These are phyloP conservation scores for Microcebus ravelobensis DNA, from an alignment of 2,113 vertebrate species.

Conservation along the genomic window DNA sequence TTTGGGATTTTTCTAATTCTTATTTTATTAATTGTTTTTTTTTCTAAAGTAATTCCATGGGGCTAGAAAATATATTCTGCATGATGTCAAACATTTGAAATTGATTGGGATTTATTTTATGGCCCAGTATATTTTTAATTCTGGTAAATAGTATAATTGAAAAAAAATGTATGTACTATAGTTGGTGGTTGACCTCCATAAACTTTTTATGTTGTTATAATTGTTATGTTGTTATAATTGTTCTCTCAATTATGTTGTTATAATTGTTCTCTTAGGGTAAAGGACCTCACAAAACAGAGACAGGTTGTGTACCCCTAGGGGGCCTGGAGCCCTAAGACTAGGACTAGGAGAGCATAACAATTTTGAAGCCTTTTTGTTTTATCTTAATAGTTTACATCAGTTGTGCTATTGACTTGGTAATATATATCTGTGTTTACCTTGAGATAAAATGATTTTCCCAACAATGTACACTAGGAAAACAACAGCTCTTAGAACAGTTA, in stretches of 20 bases:
- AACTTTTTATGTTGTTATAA: not conserved
- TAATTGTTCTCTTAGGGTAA: not conserved
- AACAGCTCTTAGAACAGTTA: not conserved
- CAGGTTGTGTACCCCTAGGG: not conserved
- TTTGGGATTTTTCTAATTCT: not conserved
- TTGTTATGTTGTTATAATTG: not conserved
- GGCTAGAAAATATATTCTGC: not conserved
- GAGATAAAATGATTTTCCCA: not conserved
- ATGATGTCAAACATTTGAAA: not conserved
- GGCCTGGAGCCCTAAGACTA: not conserved
- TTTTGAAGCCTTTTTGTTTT: not conserved
- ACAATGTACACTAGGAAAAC: not conserved
- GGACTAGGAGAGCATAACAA: not conserved
- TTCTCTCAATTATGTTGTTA: not conserved
- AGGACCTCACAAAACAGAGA: not conserved
- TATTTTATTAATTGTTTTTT: not conserved
- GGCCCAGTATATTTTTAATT: not conserved
- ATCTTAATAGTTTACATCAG: not conserved
- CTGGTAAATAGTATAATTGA: not conserved
- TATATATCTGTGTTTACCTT: not conserved
- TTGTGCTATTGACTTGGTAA: not conserved
- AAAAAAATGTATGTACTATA: not conserved
- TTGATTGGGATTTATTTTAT: slow-evolving; percentile 5
- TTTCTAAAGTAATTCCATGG: not conserved
- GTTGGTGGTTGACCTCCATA: not conserved